Conservation (phyloP, 1,140 invertebrate species). For the Lepidurus packardi region DNA sequence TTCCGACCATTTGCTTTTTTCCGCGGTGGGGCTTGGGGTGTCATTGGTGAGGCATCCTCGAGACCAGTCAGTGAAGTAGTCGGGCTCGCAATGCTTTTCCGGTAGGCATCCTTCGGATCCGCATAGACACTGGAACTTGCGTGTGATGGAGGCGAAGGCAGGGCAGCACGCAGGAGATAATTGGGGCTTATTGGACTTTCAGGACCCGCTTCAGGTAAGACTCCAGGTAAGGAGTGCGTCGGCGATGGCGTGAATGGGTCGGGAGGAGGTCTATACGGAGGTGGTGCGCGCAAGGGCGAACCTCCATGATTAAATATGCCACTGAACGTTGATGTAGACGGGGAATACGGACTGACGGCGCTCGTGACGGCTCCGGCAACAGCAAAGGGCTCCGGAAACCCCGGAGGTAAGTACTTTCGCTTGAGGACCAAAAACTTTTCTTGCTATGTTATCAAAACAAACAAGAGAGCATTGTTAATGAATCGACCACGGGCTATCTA, state of each 20-base stretch:
- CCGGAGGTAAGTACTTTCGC: conserved; percentile 58
- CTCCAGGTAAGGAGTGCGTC: conserved; percentile 31
- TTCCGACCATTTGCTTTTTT: background rate
- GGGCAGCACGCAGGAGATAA: background rate
- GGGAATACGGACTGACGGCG: conserved; percentile 39
- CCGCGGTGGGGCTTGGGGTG: conserved; percentile 19
- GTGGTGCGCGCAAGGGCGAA: conserved; percentile 50
- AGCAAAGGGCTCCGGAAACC: conserved; percentile 38
- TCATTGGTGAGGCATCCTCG: conserved; percentile 25
- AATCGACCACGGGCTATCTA: conserved; percentile 5
- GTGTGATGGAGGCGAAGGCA: conserved; percentile 4
- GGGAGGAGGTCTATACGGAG: conserved; percentile 55
- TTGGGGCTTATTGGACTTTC: background rate
- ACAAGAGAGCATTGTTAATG: conserved; percentile 25
- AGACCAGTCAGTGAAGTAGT: conserved; percentile 33
- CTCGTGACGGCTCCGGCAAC: conserved; percentile 32
- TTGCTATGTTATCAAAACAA: conserved; percentile 47
- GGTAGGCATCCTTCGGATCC: conserved; percentile 45
- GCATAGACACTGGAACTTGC: background rate
- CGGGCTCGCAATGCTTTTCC: background rate
- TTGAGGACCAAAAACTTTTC: conserved; percentile 79
- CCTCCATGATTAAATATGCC: background rate
- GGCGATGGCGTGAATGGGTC: conserved; percentile 36
- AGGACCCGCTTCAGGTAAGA: background rate
- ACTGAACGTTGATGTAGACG: conserved; percentile 38